phyloP scores from a whole-genome alignment of 2,888 invertebrate species.

The Epinotia demarniana region DNA sequence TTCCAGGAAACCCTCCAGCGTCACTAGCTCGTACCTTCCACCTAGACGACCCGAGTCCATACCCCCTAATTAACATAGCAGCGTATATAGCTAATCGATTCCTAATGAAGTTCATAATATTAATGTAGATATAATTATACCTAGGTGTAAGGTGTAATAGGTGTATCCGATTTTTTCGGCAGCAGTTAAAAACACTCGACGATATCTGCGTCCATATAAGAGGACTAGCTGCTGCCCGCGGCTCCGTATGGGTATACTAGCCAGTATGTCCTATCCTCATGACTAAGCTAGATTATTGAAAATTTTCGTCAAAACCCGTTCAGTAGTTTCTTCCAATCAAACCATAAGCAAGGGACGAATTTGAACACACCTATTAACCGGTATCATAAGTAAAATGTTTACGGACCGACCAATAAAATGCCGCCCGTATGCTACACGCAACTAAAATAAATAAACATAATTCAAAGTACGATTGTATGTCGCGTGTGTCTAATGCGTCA shows the following conservation, averaged over 20 bases:
- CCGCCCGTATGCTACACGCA: neutral
- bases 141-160: no score
- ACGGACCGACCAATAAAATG: neutral
- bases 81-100: neutral
- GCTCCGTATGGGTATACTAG: no score
- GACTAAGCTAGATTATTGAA: no score
- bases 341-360: neutral
- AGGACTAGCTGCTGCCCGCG: no score
- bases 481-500: slow-evolving; percentile 42
- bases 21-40: no score
- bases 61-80: neutral
- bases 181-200: neutral
- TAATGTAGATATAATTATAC: neutral
- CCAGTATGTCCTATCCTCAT: no score
- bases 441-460: slow-evolving; percentile 3
- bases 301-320: no score
- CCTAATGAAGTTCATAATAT: neutral
- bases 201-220: neutral
- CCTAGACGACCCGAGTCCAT: no score
- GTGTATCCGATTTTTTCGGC: neutral
- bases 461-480: slow-evolving; percentile 27
- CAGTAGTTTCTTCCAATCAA: neutral
- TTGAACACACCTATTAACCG: neutral
- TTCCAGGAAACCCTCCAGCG: no score
- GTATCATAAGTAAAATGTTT: slow-evolving; percentile 1